A percentile compares a stretch with the other conserved stretches of the same genome.
phyloP scores from a whole-genome alignment of 1,140 invertebrate species.

The Drosophila willistoni region DNA sequence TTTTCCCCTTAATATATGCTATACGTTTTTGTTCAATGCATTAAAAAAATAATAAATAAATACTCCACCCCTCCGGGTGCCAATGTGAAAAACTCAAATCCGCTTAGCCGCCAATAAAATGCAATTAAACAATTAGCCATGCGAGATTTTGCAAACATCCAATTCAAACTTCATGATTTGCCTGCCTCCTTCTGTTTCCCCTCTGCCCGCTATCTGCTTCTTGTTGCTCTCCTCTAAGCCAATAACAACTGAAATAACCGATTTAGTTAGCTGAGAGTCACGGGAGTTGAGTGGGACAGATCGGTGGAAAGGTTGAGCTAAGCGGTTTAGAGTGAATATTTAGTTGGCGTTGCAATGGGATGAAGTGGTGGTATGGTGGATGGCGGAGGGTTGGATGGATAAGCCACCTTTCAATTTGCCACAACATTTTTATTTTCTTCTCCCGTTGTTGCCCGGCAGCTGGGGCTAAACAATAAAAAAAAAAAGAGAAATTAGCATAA shows the following conservation, averaged over 20 bases:
- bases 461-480: conserved; percentile 1
- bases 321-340: conserved; percentile 5
- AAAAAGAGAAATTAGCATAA: conserved; percentile 50
- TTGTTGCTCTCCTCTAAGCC: background rate
- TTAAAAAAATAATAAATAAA: background rate
- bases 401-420: conserved; percentile 5
- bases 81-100: conserved; percentile 29
- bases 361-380: background rate
- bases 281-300: background rate
- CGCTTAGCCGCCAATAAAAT: conserved; percentile 57
- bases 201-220: background rate
- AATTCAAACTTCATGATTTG: conserved; percentile 24
- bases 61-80: background rate
- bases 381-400: background rate
- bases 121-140: conserved; percentile 60
- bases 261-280: background rate
- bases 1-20: too few species aligned
- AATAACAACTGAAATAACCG: conserved; percentile 10
- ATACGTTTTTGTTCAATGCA: background rate
- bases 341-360: background rate
- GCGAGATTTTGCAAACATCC: conserved; percentile 31
- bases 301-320: background rate
- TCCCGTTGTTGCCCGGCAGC: conserved; percentile 12
- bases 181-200: background rate
- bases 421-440: background rate